A percentile compares a stretch with the other conserved stretches of the same genome.
These are phyloP conservation scores for Phaethon lepturus DNA, from an alignment of 2,113 vertebrate genomes.

Conservation along the genomic window DNA sequence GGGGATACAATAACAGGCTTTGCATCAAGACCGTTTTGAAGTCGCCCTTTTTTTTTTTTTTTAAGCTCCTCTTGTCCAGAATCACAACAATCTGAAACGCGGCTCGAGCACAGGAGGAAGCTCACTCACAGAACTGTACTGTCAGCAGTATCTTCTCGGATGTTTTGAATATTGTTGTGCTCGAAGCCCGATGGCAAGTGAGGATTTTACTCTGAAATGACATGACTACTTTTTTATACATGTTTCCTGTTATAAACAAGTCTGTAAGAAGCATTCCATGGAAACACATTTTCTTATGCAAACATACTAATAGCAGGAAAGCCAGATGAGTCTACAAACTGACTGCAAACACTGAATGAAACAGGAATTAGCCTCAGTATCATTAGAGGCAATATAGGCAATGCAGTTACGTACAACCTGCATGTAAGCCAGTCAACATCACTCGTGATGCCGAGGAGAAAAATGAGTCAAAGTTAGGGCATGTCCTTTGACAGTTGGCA, in stretches of 20 bases:
- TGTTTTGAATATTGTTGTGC: neutral
- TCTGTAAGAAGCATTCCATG: neutral
- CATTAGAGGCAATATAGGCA: neutral
- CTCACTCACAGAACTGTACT: neutral
- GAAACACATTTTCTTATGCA: neutral
- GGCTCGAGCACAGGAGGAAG: neutral
- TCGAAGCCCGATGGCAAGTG: fast-evolving
- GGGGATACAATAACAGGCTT: neutral
- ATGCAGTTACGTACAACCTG: neutral
- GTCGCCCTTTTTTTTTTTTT: neutral
- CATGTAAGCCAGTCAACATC: neutral
- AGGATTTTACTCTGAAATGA: neutral
- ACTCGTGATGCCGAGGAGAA: neutral
- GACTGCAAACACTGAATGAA: neutral
- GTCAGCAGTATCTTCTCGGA: neutral
- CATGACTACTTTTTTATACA: neutral
- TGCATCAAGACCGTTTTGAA: neutral
- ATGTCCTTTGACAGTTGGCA: neutral
- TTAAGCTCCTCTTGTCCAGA: neutral
- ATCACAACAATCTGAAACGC: neutral
- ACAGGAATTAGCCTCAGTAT: neutral
- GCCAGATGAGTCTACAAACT: neutral
- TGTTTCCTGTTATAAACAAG: neutral
- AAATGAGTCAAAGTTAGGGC: fast-evolving
- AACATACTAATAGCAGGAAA: neutral